Percentiles rank a stretch among this genome's conserved stretches.
Evolutionary conservation across 2,797 vertebrate genomes (phyloP).

Genomic region (Choloepus didactylus): DNA sequence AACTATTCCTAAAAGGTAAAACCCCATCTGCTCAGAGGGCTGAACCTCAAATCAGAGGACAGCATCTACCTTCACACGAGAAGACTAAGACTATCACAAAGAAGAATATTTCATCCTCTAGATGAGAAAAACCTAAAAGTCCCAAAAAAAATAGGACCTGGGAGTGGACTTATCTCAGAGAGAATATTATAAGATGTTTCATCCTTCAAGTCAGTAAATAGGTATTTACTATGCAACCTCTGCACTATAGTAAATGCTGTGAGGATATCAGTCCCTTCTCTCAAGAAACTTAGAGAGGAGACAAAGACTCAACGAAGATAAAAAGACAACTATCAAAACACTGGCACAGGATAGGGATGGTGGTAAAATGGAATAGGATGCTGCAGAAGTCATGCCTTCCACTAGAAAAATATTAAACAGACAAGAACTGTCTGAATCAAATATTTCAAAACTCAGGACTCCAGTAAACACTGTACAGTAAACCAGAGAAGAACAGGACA

Average conservation of each 20-base stretch:
- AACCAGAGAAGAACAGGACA: too few species aligned
- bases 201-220: too few species aligned
- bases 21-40: too few species aligned
- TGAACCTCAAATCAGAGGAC: not conserved
- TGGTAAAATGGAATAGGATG: too few species aligned
- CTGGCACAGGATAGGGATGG: too few species aligned
- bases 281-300: not conserved
- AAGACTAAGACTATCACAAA: not conserved
- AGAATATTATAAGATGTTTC: not conserved
- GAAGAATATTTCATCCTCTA: not conserved
- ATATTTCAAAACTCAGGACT: too few species aligned
- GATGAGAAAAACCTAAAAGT: not conserved
- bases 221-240: not conserved
- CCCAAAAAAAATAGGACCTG: not conserved
- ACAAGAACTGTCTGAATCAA: too few species aligned
- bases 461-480: too few species aligned
- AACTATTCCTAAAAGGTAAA: too few species aligned
- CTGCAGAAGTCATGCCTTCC: too few species aligned
- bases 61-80: too few species aligned
- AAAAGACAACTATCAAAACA: not conserved
- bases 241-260: fast-evolving
- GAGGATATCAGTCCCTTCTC: not conserved
- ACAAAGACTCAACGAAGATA: not conserved
- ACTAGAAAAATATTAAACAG: too few species aligned
- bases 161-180: not conserved